Conservation (phyloP, 2,888 invertebrate species). For the Scaeva pyrastri region DNA sequence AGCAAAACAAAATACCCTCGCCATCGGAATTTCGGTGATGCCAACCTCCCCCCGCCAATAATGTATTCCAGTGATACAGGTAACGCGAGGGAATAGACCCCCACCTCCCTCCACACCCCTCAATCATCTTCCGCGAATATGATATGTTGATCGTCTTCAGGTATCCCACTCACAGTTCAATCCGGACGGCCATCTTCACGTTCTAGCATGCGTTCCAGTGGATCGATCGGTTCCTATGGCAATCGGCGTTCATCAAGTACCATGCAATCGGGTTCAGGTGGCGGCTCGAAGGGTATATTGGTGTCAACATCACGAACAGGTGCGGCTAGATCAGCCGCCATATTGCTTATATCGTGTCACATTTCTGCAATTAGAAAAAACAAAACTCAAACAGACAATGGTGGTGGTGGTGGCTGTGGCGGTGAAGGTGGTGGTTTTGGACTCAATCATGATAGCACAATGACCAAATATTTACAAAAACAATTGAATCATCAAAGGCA, state of each 20-base stretch:
- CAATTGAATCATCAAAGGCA: constrained; percentile 84
- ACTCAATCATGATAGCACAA: constrained; percentile 83
- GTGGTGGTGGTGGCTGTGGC: constrained; percentile 77
- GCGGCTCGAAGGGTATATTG: constrained; percentile 88
- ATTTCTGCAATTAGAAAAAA: constrained; percentile 86
- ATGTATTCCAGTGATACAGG: constrained; percentile 94
- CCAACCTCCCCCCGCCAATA: constrained; percentile 92
- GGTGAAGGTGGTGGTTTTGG: constrained; percentile 78
- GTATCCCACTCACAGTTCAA: constrained; percentile 87
- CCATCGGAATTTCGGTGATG: constrained; percentile 92
- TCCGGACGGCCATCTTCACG: constrained; percentile 87
- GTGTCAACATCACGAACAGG: constrained; percentile 94
- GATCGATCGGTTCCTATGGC: constrained; percentile 85
- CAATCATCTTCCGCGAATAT: constrained; percentile 77
- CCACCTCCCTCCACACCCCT: constrained; percentile 71
- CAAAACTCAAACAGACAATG: constrained; percentile 85
- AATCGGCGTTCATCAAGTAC: constrained; percentile 85
- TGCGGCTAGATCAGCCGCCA: constrained; percentile 96
- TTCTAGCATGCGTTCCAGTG: constrained; percentile 86
- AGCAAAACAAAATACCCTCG: constrained; percentile 86
- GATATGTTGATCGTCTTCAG: constrained; percentile 83
- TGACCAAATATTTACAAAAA: constrained; percentile 84
- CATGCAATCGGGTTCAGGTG: constrained; percentile 84
- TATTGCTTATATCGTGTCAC: constrained; percentile 97
- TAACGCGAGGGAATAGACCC: constrained; percentile 81